Evolutionary conservation across 2,113 vertebrate genomes (phyloP), one percentile per base, ranked within the genome.

Genomic region (Beaufortia kweichowensis): DNA sequence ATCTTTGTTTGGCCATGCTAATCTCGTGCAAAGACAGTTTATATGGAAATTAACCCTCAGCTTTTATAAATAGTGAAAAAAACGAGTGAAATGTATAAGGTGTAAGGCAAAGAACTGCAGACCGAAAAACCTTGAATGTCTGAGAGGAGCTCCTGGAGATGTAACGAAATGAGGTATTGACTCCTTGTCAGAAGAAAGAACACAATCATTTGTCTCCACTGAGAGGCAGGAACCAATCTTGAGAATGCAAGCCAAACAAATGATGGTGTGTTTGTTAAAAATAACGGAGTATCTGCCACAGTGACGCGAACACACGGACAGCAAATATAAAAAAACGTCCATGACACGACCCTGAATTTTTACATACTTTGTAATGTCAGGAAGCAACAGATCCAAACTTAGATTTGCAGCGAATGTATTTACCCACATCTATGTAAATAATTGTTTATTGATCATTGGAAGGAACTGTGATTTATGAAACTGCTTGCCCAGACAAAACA

Each of bases 101-200:
- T 50, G 26, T 50, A 31, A 26, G 12, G 26, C 26, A 68, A 68
- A 50, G 17, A 10, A n/a, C 65, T 50, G 43, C 43, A 41, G n/a
- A 41, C 19, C 31, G 0, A 24, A 41, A 64, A 64, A 41, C 5
- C 35, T 24, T 14, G 14, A 3, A 9, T 4, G 53, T 61, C 19
- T 15, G 19, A 74, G 33, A 28, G 23, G 39, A 63, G n/a, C 59
- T 65, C 65, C 68, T 24, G 14, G 33, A 59, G 57, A 35, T 6
- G 12, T 53, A 76, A 79, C 76, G 68, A 72, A 84, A 87, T 78
- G 55, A 86, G 48, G 48, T 83, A 88, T 84, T 82, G 85, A 87
- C 74, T 78, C 73, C 26, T 79, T 82, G 84, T 84, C 84, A 81
- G 65, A 61, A 78, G 21, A 77, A 50, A 78, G 71, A 84, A 85